These are phyloP conservation scores for Drosophila peninsularis DNA, from an alignment of 2,888 invertebrate species.

Conservation along the genomic window DNA sequence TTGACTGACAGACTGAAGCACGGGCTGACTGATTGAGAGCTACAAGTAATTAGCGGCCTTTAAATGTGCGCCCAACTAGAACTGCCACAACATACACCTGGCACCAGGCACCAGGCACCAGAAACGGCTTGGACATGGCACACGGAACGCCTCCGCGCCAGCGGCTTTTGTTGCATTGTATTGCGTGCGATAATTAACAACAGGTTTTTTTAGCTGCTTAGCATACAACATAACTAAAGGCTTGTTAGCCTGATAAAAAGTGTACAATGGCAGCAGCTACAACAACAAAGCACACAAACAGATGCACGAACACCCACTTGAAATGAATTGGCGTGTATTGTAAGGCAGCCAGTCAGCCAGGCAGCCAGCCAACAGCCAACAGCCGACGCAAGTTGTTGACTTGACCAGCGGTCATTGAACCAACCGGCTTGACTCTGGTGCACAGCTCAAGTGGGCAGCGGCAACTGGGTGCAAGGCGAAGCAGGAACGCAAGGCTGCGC, in stretches of 20 bases:
- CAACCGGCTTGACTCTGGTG: slow-evolving; percentile 14
- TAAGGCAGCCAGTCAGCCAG: slow-evolving; percentile 37
- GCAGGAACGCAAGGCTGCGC: slow-evolving; percentile 11
- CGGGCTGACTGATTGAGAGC: slow-evolving; percentile 32
- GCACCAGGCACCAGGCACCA: no score
- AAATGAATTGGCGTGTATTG: slow-evolving; percentile 55
- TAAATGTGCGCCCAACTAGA: slow-evolving; percentile 46
- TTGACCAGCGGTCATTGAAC: slow-evolving; percentile 61
- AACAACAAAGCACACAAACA: slow-evolving; percentile 12
- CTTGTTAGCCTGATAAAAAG: slow-evolving; percentile 75
- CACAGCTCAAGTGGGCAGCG: slow-evolving; percentile 40
- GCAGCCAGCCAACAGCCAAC: slow-evolving; percentile 16
- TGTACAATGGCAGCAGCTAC: slow-evolving; percentile 34
- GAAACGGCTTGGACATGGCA: slow-evolving; percentile 2
- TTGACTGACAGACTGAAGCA: slow-evolving; percentile 20
- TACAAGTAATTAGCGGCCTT: slow-evolving; percentile 61
- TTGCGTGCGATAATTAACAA: slow-evolving; percentile 77
- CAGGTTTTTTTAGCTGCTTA: slow-evolving; percentile 65
- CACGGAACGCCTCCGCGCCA: slow-evolving; percentile 29
- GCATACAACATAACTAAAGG: slow-evolving; percentile 73
- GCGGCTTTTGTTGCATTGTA: slow-evolving; percentile 46
- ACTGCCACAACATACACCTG: slow-evolving; percentile 27
- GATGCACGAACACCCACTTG: slow-evolving; percentile 45
- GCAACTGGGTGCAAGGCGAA: slow-evolving; percentile 20
- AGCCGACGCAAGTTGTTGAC: slow-evolving; percentile 54